phyloP scores from a whole-genome alignment of 1,140 invertebrate genomes.

The Drosophila ambigua region DNA sequence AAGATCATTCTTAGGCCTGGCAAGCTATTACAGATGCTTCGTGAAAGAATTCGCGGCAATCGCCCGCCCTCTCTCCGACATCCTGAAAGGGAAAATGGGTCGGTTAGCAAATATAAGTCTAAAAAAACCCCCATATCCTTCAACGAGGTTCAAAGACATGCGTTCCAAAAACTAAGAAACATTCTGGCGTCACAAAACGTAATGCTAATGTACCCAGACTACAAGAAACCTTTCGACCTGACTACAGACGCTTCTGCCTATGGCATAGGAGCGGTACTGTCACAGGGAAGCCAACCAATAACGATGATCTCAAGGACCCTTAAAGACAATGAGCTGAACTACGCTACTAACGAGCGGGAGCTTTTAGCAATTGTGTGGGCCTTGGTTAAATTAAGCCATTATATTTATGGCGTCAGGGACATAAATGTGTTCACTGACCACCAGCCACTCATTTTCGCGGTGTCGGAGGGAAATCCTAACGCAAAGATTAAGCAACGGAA shows the following conservation, averaged over 20 bases:
- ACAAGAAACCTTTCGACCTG: neutral
- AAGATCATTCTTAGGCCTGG: neutral
- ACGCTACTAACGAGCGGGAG: neutral
- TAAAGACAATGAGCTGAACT: neutral
- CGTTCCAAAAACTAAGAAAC: neutral
- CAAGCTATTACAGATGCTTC: constrained; percentile 6
- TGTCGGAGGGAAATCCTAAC: too few species aligned
- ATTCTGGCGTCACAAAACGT: neutral
- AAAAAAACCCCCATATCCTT: neutral
- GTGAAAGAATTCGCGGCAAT: neutral
- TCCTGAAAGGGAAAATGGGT: constrained; percentile 6
- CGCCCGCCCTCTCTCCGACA: neutral
- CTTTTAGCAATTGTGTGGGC: constrained; percentile 1
- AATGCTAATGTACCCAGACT: neutral
- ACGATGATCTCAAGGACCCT: neutral
- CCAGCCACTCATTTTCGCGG: too few species aligned
- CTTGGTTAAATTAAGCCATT: neutral
- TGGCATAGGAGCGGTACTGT: neutral
- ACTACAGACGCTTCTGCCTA: constrained; percentile 1
- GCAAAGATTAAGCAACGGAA: too few species aligned
- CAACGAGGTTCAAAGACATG: too few species aligned
- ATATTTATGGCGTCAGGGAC: too few species aligned
- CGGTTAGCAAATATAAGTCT: neutral
- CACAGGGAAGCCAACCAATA: neutral
- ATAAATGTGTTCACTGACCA: too few species aligned